A percentile compares a stretch with the other conserved stretches of the same genome.
Evolutionary conservation across 2,113 vertebrate genomes (phyloP).

Genomic region (Phylloscopus whistleri): DNA sequence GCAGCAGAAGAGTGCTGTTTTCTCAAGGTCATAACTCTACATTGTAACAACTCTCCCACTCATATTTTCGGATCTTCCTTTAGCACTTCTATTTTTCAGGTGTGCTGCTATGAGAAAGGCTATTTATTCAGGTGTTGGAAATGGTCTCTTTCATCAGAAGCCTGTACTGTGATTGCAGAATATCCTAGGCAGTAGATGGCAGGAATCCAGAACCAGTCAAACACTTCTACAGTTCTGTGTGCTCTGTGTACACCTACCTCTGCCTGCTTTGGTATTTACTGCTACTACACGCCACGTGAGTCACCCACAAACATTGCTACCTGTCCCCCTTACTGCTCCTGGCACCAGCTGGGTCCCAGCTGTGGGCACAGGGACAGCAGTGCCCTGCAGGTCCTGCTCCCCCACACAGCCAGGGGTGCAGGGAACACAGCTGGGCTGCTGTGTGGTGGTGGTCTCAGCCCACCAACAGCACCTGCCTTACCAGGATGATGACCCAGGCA

Average conservation of each 20-base stretch:
- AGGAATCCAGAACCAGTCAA: neutral
- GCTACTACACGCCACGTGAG: neutral
- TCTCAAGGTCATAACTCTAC: constrained; percentile 26
- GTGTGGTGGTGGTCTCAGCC: neutral
- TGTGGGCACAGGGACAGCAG: neutral
- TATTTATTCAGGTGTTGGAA: constrained; percentile 24
- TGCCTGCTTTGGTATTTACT: neutral
- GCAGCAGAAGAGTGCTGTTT: neutral
- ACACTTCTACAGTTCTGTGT: neutral
- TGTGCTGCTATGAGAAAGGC: neutral
- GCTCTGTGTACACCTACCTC: neutral
- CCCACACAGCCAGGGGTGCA: rapidly evolving
- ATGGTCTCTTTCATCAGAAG: constrained; percentile 26
- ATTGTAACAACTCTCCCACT: neutral
- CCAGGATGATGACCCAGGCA: neutral
- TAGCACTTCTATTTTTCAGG: neutral
- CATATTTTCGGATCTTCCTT: neutral
- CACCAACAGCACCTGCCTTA: neutral
- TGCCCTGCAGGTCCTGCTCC: rapidly evolving
- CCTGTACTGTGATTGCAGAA: neutral
- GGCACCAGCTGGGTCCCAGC: neutral
- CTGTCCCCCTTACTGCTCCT: neutral
- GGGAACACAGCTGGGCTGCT: neutral
- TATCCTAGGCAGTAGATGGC: neutral
- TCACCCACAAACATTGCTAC: neutral